These are phyloP conservation scores for Torymus aiolomorphi DNA, from an alignment of 2,888 invertebrate genomes.

Conservation along the genomic window DNA sequence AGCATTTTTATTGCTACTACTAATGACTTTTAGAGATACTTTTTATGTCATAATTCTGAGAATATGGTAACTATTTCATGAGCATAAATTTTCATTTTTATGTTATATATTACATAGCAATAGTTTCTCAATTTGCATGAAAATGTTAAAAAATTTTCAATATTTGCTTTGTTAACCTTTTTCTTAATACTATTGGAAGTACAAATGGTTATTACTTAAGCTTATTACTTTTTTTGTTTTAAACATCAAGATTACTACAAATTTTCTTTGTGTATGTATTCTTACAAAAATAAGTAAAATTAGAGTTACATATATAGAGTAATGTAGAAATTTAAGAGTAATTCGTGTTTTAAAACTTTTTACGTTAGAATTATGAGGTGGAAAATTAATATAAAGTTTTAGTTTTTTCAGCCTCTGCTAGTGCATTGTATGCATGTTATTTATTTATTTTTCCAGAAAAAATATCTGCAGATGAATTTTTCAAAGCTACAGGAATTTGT, in stretches of 20 bases:
- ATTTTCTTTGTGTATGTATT: background rate
- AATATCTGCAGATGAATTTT: slow-evolving; percentile 58
- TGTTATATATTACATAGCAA: background rate
- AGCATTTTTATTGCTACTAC: too few relatives aligned
- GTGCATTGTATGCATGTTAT: slow-evolving; percentile 17
- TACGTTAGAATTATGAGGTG: background rate
- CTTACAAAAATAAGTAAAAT: too few relatives aligned
- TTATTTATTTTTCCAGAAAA: slow-evolving; percentile 49
- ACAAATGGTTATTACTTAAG: too few relatives aligned
- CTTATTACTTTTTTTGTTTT: background rate
- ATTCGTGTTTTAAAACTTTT: too few relatives aligned
- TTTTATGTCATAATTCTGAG: background rate
- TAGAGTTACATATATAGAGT: background rate
- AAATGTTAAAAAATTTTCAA: background rate
- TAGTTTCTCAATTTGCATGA: too few relatives aligned
- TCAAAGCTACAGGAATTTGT: slow-evolving; percentile 55
- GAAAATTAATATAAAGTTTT: background rate
- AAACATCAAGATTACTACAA: background rate
- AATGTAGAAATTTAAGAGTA: too few relatives aligned
- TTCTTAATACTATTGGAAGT: background rate
- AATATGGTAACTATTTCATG: background rate
- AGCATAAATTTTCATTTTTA: slow-evolving; percentile 1
- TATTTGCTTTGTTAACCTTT: background rate
- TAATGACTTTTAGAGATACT: background rate
- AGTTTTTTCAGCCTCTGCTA: slow-evolving; percentile 1